phyloP scores from a whole-genome alignment of 1,140 invertebrate genomes.

The Conopomorpha cramerella region DNA sequence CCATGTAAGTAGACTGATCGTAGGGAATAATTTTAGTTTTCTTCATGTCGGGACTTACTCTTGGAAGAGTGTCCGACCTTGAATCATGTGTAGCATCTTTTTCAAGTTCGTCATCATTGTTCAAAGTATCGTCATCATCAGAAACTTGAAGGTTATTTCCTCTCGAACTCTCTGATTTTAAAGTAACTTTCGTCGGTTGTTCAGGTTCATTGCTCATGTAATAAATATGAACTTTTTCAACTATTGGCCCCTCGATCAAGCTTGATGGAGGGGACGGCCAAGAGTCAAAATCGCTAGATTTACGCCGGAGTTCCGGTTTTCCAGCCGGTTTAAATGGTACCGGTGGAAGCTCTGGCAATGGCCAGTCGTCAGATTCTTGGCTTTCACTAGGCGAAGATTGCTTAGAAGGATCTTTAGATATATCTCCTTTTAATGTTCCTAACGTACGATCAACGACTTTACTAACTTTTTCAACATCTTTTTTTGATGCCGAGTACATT shows the following conservation, averaged over 20 bases:
- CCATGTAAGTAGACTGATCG: conserved; percentile 55
- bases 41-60: conserved; percentile 19
- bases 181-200: conserved; percentile 70
- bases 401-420: conserved; percentile 26
- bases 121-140: conserved; percentile 63
- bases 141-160: conserved; percentile 62
- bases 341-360: conserved; percentile 66
- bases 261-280: conserved; percentile 80
- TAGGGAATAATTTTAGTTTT: conserved; percentile 48
- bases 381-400: conserved; percentile 59
- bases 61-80: conserved; percentile 31
- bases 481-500: conserved; percentile 54
- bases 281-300: conserved; percentile 68
- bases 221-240: conserved; percentile 84
- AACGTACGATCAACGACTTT: conserved; percentile 20
- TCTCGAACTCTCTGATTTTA: conserved; percentile 63
- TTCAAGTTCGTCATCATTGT: conserved; percentile 61
- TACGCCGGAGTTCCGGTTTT: conserved; percentile 33
- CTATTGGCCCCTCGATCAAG: conserved; percentile 65
- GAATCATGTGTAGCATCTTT: conserved; percentile 46
- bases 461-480: conserved; percentile 27
- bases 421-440: too few species aligned
- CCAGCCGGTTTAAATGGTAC: conserved; percentile 18
- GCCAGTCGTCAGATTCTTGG: conserved; percentile 73
- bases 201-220: conserved; percentile 78